Percentiles rank a stretch among this genome's conserved stretches.
phyloP scores from a whole-genome alignment of 1,140 invertebrate species.

The Luehdorfia chinensis region DNA sequence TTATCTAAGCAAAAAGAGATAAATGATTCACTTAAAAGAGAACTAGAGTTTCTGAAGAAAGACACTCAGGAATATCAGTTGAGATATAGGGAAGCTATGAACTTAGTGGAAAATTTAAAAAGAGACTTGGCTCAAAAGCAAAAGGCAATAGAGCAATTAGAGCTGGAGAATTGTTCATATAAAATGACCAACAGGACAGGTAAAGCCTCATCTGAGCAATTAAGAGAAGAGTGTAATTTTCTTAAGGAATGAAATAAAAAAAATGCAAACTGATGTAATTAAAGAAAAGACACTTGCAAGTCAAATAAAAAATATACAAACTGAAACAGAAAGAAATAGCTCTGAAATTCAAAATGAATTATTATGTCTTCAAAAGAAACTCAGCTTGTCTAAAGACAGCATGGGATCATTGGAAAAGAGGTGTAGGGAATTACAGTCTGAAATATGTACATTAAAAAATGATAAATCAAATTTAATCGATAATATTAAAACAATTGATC shows the following conservation, averaged over 20 bases:
- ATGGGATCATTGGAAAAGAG: slow-evolving; percentile 77
- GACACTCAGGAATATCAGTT: slow-evolving; percentile 60
- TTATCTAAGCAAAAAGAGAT: slow-evolving; percentile 44
- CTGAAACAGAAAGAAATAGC: slow-evolving; percentile 80
- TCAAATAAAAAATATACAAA: slow-evolving; percentile 78
- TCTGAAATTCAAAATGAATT: slow-evolving; percentile 78
- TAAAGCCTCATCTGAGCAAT: slow-evolving; percentile 53
- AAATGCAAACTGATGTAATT: slow-evolving; percentile 61
- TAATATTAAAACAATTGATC: slow-evolving; percentile 77
- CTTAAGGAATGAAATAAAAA: slow-evolving; percentile 67
- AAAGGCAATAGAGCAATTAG: slow-evolving; percentile 57
- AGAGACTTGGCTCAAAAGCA: slow-evolving; percentile 59
- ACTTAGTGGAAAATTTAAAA: slow-evolving; percentile 59
- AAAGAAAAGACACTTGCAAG: slow-evolving; percentile 69
- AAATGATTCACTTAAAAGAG: slow-evolving; percentile 45
- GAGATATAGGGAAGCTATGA: slow-evolving; percentile 51
- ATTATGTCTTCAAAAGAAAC: slow-evolving; percentile 75
- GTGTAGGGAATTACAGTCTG: slow-evolving; percentile 76
- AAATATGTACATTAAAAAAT: slow-evolving; percentile 75
- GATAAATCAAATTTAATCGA: slow-evolving; percentile 78
- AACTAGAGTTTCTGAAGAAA: slow-evolving; percentile 51
- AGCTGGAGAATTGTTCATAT: slow-evolving; percentile 68
- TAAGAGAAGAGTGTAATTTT: slow-evolving; percentile 67
- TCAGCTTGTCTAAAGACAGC: slow-evolving; percentile 74
- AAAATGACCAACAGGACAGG: slow-evolving; percentile 62